These are phyloP conservation scores for Petrolisthes manimaculis DNA, from an alignment of 2,888 invertebrate species.

Conservation along the genomic window DNA sequence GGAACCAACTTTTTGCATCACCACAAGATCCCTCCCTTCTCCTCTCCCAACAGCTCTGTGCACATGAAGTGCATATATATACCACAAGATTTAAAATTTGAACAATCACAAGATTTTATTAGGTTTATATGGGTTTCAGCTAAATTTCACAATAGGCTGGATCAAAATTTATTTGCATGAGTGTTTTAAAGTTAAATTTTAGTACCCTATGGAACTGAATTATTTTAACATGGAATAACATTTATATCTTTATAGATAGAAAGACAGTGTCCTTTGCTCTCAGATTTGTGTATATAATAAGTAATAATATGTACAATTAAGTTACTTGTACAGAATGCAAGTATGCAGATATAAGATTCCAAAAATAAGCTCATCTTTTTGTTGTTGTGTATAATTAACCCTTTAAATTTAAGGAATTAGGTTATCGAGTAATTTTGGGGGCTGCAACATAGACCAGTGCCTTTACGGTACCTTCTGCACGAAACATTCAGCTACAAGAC, in stretches of 20 bases:
- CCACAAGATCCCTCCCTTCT: not conserved
- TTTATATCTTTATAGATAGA: not conserved
- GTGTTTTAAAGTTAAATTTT: no score
- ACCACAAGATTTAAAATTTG: no score
- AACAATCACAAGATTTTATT: no score
- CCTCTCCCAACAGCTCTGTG: not conserved
- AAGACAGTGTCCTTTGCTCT: not conserved
- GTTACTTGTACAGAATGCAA: slow-evolving; percentile 12
- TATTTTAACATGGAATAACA: no score
- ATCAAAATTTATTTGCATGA: no score
- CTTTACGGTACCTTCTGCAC: not conserved
- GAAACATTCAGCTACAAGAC: no score
- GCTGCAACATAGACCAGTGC: not conserved
- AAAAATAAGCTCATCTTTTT: not conserved
- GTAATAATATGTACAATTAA: slow-evolving; percentile 8
- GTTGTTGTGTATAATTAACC: not conserved
- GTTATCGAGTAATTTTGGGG: not conserved
- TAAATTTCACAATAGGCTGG: no score
- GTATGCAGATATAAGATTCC: slow-evolving; percentile 7
- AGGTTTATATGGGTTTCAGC: no score
- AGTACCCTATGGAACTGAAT: no score
- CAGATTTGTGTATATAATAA: slow-evolving; percentile 4
- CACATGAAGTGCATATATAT: no score
- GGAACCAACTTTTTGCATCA: not conserved
- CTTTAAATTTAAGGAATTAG: not conserved